Evolutionary conservation across 1,140 invertebrate species (phyloP).

Genomic region (Nephotettix cincticeps): DNA sequence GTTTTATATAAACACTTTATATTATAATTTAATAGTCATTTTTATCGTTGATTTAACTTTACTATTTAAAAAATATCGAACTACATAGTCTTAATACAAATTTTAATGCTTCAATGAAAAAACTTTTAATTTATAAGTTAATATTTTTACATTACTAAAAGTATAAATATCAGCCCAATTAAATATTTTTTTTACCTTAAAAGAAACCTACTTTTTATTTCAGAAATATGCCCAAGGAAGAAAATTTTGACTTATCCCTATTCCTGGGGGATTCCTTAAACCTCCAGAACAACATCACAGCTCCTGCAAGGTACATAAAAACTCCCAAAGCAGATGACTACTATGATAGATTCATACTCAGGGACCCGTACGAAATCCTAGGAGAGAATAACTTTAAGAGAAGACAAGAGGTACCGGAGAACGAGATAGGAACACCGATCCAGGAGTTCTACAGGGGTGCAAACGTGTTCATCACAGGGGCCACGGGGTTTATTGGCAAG

Average conservation of each 20-base stretch:
- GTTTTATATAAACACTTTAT: no score
- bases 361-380: background rate
- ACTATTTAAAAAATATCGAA: no score
- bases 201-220: no score
- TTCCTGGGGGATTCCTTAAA: background rate
- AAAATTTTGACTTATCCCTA: background rate
- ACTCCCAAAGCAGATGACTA: background rate
- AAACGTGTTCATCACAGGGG: constrained; percentile 73
- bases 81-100: no score
- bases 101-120: no score
- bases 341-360: background rate
- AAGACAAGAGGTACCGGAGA: background rate
- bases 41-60: no score
- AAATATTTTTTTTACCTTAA: no score
- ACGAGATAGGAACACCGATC: constrained; percentile 35
- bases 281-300: background rate
- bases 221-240: background rate
- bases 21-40: no score
- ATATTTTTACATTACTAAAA: no score
- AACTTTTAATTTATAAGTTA: no score
- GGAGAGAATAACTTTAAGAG: background rate
- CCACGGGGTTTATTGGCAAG: no score
- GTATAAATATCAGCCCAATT: no score
- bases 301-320: background rate
- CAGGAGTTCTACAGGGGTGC: constrained; percentile 48